phyloP scores from a whole-genome alignment of 1,140 invertebrate species.

The Argopecten irradians region DNA sequence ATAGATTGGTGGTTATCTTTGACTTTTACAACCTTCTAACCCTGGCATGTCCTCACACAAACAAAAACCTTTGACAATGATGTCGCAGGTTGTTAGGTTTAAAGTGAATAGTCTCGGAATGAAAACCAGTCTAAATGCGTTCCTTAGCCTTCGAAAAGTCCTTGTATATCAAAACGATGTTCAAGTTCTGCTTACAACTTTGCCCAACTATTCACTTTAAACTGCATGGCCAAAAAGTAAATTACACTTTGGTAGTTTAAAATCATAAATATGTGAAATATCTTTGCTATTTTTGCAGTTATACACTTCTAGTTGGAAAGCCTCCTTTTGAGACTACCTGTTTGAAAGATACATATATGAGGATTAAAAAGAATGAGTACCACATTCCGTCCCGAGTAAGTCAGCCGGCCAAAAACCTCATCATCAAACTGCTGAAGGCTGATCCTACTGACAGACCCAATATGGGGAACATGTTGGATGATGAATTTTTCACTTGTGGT shows the following conservation, averaged over 20 bases:
- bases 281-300: conserved; percentile 78
- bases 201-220: too few relatives aligned
- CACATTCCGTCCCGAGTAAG: conserved; percentile 85
- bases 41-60: too few relatives aligned
- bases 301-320: conserved; percentile 94
- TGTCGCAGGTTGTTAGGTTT: too few relatives aligned
- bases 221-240: too few relatives aligned
- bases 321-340: conserved; percentile 97
- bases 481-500: conserved; percentile 84
- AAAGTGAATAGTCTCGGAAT: too few relatives aligned
- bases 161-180: too few relatives aligned
- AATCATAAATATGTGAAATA: neutral
- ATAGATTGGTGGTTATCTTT: too few relatives aligned
- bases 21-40: too few relatives aligned
- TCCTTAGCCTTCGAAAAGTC: too few relatives aligned
- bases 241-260: neutral
- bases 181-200: too few relatives aligned
- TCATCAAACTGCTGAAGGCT: conserved; percentile 88
- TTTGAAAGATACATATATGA: conserved; percentile 90
- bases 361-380: conserved; percentile 96
- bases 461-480: conserved; percentile 85
- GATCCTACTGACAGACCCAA: conserved; percentile 89
- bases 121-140: too few relatives aligned
- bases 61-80: too few relatives aligned
- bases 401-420: conserved; percentile 86